Percentiles rank a stretch among this genome's conserved stretches.
These are phyloP conservation scores for Liparis tanakae DNA, from an alignment of 2,797 vertebrate species.

Conservation along the genomic window DNA sequence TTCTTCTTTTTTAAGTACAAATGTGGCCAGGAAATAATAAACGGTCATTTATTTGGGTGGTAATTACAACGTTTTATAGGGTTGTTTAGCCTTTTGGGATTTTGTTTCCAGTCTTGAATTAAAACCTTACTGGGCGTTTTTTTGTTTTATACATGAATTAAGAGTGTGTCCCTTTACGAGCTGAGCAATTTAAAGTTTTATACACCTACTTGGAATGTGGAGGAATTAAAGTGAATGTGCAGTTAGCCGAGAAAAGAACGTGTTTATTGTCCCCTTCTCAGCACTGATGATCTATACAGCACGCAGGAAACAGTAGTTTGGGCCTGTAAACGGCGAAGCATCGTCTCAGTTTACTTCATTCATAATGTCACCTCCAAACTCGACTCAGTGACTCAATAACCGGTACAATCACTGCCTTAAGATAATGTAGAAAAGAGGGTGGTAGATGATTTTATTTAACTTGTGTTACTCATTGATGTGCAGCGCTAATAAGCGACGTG, in stretches of 20 bases:
- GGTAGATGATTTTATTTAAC: background rate
- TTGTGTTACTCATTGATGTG: conserved; percentile 1
- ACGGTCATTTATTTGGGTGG: conserved; percentile 32
- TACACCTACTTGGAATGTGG: conserved; percentile 57
- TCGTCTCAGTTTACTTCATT: conserved; percentile 9
- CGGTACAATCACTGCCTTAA: conserved; percentile 11
- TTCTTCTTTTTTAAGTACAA: background rate
- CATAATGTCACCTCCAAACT: conserved; percentile 23
- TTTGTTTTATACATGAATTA: conserved; percentile 45
- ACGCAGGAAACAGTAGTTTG: background rate
- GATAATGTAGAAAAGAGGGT: background rate
- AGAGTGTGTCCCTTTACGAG: conserved; percentile 63
- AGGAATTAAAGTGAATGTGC: conserved; percentile 46
- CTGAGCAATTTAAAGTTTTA: conserved; percentile 62
- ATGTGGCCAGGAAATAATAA: conserved; percentile 11
- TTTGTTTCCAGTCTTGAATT: conserved; percentile 46
- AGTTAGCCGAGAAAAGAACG: conserved; percentile 59
- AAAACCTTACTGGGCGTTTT: conserved; percentile 47
- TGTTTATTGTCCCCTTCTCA: conserved; percentile 41
- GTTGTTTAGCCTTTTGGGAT: conserved; percentile 43
- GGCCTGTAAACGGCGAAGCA: background rate
- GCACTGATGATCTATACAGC: conserved; percentile 9
- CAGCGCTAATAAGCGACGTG: background rate
- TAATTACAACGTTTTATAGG: conserved; percentile 53
- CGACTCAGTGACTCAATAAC: conserved; percentile 9